A percentile compares a stretch with the other conserved stretches of the same genome.
Evolutionary conservation across 2,888 invertebrate species (phyloP).

Genomic region (Diarsia mendica): DNA sequence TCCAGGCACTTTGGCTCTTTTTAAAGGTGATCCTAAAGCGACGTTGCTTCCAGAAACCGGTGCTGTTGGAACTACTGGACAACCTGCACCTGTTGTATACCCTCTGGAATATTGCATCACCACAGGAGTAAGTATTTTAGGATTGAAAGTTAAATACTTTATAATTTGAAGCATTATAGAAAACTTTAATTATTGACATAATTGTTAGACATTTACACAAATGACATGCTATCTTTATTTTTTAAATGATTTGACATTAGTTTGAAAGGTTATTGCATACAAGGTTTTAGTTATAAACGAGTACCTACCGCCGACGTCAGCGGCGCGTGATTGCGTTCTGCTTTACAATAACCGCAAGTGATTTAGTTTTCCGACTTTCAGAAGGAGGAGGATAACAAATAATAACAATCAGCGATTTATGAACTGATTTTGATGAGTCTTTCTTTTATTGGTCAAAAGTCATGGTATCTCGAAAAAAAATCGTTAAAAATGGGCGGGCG

Average conservation of each 20-base stretch:
- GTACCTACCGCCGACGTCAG: neutral
- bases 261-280: neutral
- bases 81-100: constrained; percentile 33
- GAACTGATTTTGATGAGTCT: too few species aligned
- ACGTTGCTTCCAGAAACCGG: neutral
- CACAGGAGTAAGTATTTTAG: constrained; percentile 56
- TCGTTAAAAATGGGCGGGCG: too few species aligned
- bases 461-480: too few species aligned
- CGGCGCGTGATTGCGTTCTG: neutral
- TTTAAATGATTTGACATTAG: neutral
- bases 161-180: constrained; percentile 65
- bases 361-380: too few species aligned
- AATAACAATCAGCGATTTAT: too few species aligned
- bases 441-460: too few species aligned
- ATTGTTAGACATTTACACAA: constrained; percentile 3
- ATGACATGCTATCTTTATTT: constrained; percentile 13
- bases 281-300: constrained; percentile 2
- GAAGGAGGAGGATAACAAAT: too few species aligned
- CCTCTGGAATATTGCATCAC: constrained; percentile 55
- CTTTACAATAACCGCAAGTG: neutral
- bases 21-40: constrained; percentile 44
- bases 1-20: constrained; percentile 72
- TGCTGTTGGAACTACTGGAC: neutral
- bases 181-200: constrained; percentile 10
- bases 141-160: constrained; percentile 40